Conservation (phyloP, 2,888 invertebrate species). For the Hyposoter didymator region DNA sequence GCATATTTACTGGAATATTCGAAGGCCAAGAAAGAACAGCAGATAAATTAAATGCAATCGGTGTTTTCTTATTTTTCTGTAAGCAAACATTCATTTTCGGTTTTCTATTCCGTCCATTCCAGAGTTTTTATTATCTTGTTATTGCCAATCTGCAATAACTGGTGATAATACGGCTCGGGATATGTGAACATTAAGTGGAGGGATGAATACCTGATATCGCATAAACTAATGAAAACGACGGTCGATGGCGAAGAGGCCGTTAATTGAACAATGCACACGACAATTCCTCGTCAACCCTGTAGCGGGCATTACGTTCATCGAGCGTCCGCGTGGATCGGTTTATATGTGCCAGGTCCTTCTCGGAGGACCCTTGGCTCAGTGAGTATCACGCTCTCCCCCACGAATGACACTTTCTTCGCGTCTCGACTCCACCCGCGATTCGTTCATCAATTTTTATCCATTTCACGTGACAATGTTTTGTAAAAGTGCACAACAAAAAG, state of each 20-base stretch:
- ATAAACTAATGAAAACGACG: slow-evolving; percentile 64
- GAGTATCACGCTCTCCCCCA: slow-evolving; percentile 74
- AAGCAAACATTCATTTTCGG: neutral
- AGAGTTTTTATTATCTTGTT: neutral
- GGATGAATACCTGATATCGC: slow-evolving; percentile 59
- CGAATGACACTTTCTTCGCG: slow-evolving; percentile 73
- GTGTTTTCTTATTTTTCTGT: neutral
- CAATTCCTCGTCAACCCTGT: slow-evolving; percentile 59
- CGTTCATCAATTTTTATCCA: slow-evolving; percentile 1
- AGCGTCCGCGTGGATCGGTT: slow-evolving; percentile 11
- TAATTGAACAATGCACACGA: slow-evolving; percentile 72
- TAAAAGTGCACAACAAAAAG: neutral
- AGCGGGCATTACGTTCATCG: slow-evolving; percentile 60
- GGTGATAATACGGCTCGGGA: slow-evolving; percentile 4
- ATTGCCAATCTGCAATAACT: neutral
- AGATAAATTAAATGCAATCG: neutral
- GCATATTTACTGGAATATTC: neutral
- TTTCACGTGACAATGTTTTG: slow-evolving; percentile 24
- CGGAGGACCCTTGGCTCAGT: slow-evolving; percentile 73
- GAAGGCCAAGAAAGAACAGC: neutral
- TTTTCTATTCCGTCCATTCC: neutral
- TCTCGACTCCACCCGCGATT: slow-evolving; percentile 39
- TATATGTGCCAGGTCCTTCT: slow-evolving; percentile 52
- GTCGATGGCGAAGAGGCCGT: slow-evolving; percentile 52
- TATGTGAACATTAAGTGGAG: slow-evolving; percentile 12